Evolutionary conservation across 2,888 invertebrate genomes (phyloP).

Genomic region (Furcula furcula): DNA sequence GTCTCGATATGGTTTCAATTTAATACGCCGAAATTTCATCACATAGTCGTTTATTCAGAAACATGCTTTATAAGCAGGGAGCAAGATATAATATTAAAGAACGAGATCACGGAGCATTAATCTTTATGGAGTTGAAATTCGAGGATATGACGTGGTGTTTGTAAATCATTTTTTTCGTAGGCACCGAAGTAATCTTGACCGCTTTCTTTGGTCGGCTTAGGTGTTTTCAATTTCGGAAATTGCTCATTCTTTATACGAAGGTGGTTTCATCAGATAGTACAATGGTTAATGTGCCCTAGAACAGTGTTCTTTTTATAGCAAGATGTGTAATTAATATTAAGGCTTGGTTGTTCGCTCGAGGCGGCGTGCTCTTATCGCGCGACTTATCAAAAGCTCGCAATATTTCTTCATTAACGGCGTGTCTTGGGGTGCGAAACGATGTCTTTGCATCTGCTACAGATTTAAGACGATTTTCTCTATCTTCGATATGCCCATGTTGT

Average conservation of each 20-base stretch:
- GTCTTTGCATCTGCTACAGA: slow-evolving; percentile 49
- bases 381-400: slow-evolving; percentile 67
- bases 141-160: slow-evolving; percentile 51
- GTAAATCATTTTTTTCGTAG: slow-evolving; percentile 51
- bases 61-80: slow-evolving; percentile 37
- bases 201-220: slow-evolving; percentile 26
- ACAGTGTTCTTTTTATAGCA: slow-evolving; percentile 26
- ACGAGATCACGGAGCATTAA: slow-evolving; percentile 26
- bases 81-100: slow-evolving; percentile 33
- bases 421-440: slow-evolving; percentile 49
- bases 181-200: slow-evolving; percentile 40
- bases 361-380: slow-evolving; percentile 58
- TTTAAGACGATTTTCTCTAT: slow-evolving; percentile 38
- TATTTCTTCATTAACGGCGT: slow-evolving; percentile 78
- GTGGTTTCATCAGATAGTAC: slow-evolving; percentile 27
- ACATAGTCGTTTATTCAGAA: slow-evolving; percentile 43
- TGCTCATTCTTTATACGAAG: slow-evolving; percentile 11
- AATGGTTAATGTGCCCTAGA: slow-evolving; percentile 24
- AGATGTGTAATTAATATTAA: slow-evolving; percentile 61
- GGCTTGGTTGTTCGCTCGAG: slow-evolving; percentile 43
- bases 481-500: too few relatives aligned
- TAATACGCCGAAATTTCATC: slow-evolving; percentile 78
- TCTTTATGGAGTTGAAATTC: slow-evolving; percentile 32
- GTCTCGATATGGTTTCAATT: slow-evolving; percentile 80
- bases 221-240: slow-evolving; percentile 33